phyloP scores from a whole-genome alignment of 2,113 vertebrate genomes.

The Empidonax traillii region DNA sequence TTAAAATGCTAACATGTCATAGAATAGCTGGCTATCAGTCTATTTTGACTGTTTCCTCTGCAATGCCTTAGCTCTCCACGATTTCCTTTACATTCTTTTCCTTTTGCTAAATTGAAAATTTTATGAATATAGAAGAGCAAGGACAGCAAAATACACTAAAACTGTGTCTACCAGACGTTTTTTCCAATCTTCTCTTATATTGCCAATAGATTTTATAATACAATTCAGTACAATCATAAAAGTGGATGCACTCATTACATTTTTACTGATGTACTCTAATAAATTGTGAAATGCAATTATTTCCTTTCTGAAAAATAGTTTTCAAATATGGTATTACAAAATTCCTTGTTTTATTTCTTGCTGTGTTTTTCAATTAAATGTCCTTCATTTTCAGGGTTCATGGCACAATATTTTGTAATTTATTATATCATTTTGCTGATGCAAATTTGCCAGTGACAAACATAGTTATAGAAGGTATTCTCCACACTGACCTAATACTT shows the following conservation, averaged over 20 bases:
- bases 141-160: background rate
- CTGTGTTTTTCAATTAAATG: background rate
- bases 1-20: background rate
- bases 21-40: background rate
- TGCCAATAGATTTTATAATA: background rate
- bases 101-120: background rate
- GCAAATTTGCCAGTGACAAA: background rate
- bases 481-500: background rate
- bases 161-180: background rate
- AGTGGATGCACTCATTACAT: constrained; percentile 6
- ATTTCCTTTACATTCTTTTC: background rate
- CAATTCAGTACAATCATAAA: background rate
- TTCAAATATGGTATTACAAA: background rate
- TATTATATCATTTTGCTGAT: background rate
- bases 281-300: constrained; percentile 16
- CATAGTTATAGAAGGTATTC: background rate
- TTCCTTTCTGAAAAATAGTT: background rate
- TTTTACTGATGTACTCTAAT: constrained; percentile 1
- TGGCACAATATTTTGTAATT: background rate
- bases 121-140: background rate
- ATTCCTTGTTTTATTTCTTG: background rate
- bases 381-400: background rate
- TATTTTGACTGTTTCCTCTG: background rate
- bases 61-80: background rate
- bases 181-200: background rate